Evolutionary conservation across 2,888 invertebrate genomes (phyloP).

Genomic region (Morpho achilles): DNA sequence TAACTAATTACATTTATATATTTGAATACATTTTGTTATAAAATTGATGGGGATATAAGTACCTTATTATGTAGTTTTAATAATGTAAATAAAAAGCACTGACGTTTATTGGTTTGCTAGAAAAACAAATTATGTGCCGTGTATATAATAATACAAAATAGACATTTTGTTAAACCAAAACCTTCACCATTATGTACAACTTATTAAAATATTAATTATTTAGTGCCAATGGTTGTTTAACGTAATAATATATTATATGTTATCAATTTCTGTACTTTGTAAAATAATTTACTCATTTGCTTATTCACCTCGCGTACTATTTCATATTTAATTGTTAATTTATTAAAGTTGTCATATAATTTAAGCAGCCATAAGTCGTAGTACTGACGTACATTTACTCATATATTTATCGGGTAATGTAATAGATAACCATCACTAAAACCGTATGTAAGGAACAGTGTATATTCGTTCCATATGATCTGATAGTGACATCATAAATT

Average conservation of each 20-base stretch:
- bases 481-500: no score
- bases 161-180: conserved; percentile 49
- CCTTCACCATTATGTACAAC: conserved; percentile 73
- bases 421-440: no score
- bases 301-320: not conserved
- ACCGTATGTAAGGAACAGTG: no score
- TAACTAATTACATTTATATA: conserved; percentile 10
- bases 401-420: no score
- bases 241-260: conserved; percentile 13
- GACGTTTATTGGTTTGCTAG: conserved; percentile 19
- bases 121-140: conserved; percentile 52
- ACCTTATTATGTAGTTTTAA: conserved; percentile 52
- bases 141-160: conserved; percentile 67
- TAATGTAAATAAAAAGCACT: conserved; percentile 42
- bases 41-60: conserved; percentile 40
- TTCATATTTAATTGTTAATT: conserved; percentile 4
- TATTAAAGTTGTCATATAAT: conserved; percentile 15
- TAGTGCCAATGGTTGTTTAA: conserved; percentile 66
- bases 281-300: not conserved
- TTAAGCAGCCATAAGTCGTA: no score
- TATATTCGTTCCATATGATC: no score
- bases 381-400: no score
- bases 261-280: no score
- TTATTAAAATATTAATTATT: conserved; percentile 41
- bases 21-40: conserved; percentile 18